Conservation (phyloP, 2,888 invertebrate species). For the Noctua comes region DNA sequence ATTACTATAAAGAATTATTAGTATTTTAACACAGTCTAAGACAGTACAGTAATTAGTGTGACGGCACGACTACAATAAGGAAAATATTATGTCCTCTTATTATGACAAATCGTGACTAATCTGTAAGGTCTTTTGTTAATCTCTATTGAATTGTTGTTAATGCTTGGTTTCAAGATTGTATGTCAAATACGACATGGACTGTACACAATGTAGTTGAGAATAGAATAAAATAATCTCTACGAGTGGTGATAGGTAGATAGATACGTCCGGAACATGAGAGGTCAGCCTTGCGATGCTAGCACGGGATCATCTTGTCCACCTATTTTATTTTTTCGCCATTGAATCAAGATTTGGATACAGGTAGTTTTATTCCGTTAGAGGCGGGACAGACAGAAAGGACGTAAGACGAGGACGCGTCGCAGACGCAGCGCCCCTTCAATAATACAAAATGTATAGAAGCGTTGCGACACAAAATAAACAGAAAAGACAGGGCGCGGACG, state of each 20-base stretch:
- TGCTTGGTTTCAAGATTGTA: not conserved
- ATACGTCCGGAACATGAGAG: not conserved
- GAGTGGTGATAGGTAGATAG: not conserved
- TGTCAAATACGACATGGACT: too few species aligned
- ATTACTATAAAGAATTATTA: not conserved
- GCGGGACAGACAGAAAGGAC: too few species aligned
- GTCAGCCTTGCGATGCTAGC: not conserved
- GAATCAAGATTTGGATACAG: not conserved
- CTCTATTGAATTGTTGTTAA: not conserved
- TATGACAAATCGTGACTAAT: conserved; percentile 1
- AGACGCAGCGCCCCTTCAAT: too few species aligned
- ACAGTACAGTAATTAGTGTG: conserved; percentile 1
- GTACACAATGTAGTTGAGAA: not conserved
- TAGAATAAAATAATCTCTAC: not conserved
- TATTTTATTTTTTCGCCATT: not conserved
- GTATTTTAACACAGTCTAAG: not conserved
- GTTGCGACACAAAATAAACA: too few species aligned
- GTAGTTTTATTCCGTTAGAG: too few species aligned
- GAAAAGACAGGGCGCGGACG: too few species aligned
- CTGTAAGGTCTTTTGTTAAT: not conserved
- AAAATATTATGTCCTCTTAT: not conserved
- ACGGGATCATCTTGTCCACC: not conserved
- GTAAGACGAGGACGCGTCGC: too few species aligned
- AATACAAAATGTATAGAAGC: too few species aligned
- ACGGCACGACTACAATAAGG: conserved; percentile 4